Evolutionary conservation across 2,113 vertebrate species (phyloP), one percentile per base, ranked within the genome.

Genomic region (Monopterus albus): DNA sequence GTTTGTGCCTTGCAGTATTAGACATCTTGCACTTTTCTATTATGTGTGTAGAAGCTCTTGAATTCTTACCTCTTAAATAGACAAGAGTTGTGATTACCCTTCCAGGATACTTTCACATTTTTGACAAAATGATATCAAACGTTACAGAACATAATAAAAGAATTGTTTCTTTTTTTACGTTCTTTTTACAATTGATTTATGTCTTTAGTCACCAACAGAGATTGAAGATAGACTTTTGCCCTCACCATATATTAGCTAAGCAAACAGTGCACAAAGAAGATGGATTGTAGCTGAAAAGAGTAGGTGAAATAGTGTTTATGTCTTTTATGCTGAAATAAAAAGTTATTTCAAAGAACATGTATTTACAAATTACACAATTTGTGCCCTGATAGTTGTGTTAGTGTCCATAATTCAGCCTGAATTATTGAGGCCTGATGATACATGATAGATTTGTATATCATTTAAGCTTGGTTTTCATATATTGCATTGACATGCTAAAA

Each of bases 1-100:
- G 90, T 83, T 81, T 88, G 91, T 93, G 91, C 92, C 90, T 93
- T 93, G 86, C 89, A 92, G 91, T 91, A 91, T 92, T 91, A 88
- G 79, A 88, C 46, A 75, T 70, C 42, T 84, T 83, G 87, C 89
- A 92, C 88, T 92, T 91, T 88, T 89, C 59, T 70, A 17, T 75
- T 58, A 29, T 73, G 52, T 72, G 47, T 75, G 39, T 68, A 78
- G 42, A 81, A n/a, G n/a, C n/a, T n/a, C n/a, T n/a, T n/a, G 74
- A 81, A 65, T 17, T 63, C 35, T 78, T 28, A 60, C 23, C 39
- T 2, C 28, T 63, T 20, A 36, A 33, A 68, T 13, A 62, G 20
- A 53, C 23, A 39, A 57, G 50, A 56, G 9, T 45, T 77, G 52
- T 23, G 17, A 61, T 20, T 23, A 61, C 29, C 29, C 57, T 33